Conservation (phyloP, 2,113 vertebrate species). For the Okapia johnstoni region DNA sequence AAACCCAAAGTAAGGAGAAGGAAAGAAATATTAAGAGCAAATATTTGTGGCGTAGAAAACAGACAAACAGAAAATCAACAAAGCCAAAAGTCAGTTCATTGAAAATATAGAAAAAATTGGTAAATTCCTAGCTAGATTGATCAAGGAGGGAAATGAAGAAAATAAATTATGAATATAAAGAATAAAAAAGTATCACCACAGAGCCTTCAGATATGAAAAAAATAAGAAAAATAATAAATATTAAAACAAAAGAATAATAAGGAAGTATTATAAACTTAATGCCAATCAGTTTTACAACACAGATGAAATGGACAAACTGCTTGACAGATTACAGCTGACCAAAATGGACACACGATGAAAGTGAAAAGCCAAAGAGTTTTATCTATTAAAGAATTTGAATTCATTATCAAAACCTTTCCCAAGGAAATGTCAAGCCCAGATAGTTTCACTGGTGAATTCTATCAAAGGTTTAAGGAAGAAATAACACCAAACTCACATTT, state of each 20-base stretch:
- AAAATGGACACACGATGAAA: not conserved
- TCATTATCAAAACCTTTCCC: not conserved
- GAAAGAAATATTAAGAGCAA: not conserved
- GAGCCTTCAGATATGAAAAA: not conserved
- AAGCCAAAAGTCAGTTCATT: not conserved
- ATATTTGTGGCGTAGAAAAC: not conserved
- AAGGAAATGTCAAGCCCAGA: not conserved
- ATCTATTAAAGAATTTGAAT: not conserved
- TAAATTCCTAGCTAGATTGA: not conserved
- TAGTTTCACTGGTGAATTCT: not conserved
- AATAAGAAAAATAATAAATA: not conserved
- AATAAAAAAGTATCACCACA: not conserved
- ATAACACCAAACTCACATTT: not conserved
- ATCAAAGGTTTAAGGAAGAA: constrained; percentile 2
- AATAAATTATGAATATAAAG: not conserved
- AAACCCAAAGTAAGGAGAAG: not conserved
- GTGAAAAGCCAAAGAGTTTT: not conserved
- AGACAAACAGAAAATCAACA: not conserved
- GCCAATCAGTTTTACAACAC: not conserved
- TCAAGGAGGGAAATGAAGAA: not conserved
- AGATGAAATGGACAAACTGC: not conserved
- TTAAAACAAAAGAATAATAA: not conserved
- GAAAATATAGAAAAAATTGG: not conserved
- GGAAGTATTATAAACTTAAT: not conserved
- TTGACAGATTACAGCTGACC: not conserved